phyloP scores from a whole-genome alignment of 2,113 vertebrate genomes.

The Anthoscopus minutus region DNA sequence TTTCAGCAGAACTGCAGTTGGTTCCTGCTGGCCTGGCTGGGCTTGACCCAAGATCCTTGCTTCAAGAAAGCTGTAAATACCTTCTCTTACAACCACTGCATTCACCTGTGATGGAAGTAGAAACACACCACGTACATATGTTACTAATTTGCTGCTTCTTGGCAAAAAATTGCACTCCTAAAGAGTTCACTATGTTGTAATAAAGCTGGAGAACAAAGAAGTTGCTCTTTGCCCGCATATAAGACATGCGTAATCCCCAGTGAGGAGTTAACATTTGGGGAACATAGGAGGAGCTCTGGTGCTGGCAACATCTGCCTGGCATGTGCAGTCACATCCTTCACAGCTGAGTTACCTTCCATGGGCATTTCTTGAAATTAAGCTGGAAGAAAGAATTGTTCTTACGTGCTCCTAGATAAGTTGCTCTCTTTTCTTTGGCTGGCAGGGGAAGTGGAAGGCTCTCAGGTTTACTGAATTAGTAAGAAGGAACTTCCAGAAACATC shows the following conservation, averaged over 20 bases:
- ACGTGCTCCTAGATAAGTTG: background rate
- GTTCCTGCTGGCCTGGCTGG: background rate
- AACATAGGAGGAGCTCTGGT: background rate
- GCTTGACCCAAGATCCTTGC: background rate
- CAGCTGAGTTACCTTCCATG: background rate
- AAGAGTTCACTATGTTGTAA: background rate
- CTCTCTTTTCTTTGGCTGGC: background rate
- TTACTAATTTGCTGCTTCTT: conserved; percentile 5
- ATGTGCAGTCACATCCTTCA: background rate
- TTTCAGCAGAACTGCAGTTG: background rate
- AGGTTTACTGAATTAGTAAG: background rate
- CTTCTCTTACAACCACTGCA: background rate
- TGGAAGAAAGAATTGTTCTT: background rate
- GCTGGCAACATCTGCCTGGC: background rate
- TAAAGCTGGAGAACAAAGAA: conserved; percentile 33
- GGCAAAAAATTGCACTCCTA: background rate
- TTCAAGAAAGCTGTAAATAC: background rate
- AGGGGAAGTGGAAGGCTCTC: background rate
- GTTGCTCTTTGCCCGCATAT: background rate
- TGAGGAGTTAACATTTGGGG: background rate
- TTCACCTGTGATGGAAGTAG: background rate
- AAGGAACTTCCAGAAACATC: background rate
- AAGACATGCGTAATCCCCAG: background rate
- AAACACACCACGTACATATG: background rate
- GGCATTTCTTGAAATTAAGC: background rate